Conservation (phyloP, 2,888 invertebrate species). For the Ormyrus labotus region DNA sequence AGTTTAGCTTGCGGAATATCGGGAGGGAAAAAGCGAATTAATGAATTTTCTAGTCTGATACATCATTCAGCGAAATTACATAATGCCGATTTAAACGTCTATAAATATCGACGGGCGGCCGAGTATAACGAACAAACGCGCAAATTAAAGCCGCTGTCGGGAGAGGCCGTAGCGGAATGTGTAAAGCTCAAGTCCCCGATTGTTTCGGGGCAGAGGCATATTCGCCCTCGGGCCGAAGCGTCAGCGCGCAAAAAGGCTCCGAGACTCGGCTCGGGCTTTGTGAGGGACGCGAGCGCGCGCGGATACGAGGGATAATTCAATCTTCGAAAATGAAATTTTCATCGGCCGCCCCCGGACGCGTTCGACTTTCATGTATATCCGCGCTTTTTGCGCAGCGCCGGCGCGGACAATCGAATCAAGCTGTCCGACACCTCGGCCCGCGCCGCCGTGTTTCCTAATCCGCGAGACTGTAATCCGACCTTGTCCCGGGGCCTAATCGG, state of each 20-base stretch:
- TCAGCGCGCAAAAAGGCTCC: constrained; percentile 27
- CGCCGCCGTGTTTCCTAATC: constrained; percentile 56
- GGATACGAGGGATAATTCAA: constrained; percentile 72
- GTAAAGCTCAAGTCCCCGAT: no score
- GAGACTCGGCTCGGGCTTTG: not conserved
- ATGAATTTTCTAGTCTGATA: constrained; percentile 29
- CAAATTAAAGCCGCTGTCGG: no score
- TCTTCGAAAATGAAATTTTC: constrained; percentile 75
- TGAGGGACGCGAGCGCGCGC: constrained; percentile 58
- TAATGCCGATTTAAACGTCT: constrained; percentile 21
- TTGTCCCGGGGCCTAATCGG: not conserved
- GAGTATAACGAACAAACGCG: not conserved
- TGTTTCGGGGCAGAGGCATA: no score
- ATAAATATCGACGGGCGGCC: constrained; percentile 7
- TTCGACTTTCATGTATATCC: constrained; percentile 73
- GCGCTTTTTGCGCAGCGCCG: constrained; percentile 73
- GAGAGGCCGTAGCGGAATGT: no score
- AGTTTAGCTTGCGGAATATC: constrained; percentile 9
- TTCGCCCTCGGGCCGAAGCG: constrained; percentile 34
- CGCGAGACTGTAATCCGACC: constrained; percentile 52
- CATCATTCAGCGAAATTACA: constrained; percentile 3
- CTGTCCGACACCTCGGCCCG: constrained; percentile 64
- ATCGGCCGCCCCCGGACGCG: constrained; percentile 61
- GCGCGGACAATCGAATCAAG: constrained; percentile 73
- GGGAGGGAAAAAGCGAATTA: constrained; percentile 39